Evolutionary conservation across 1,140 invertebrate species (phyloP).

Genomic region (Conus betulinus): DNA sequence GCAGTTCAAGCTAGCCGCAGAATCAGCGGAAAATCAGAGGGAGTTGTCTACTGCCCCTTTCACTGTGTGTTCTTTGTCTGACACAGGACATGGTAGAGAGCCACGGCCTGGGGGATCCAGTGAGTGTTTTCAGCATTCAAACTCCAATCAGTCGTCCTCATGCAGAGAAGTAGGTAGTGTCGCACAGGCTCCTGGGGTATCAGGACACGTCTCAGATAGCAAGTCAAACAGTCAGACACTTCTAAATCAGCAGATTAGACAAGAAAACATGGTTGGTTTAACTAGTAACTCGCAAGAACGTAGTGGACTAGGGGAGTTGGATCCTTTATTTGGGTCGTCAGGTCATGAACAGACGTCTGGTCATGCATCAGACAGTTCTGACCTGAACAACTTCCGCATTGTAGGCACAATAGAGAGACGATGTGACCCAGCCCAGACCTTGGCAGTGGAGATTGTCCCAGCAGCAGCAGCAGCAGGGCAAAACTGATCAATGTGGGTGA

Average conservation of each 20-base stretch:
- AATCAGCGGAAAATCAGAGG: too few relatives aligned
- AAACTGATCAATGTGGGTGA: not conserved
- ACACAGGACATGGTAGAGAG: too few relatives aligned
- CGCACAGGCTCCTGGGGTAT: too few relatives aligned
- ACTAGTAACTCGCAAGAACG: not conserved
- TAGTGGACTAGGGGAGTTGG: not conserved
- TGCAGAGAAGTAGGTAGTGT: too few relatives aligned
- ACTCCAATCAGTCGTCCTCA: too few relatives aligned
- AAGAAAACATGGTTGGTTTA: not conserved
- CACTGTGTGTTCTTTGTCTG: too few relatives aligned
- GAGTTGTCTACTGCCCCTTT: too few relatives aligned
- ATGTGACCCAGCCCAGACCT: not conserved
- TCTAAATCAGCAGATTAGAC: not conserved
- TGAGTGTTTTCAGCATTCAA: too few relatives aligned
- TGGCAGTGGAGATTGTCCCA: not conserved
- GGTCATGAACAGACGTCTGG: not conserved
- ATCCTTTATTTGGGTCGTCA: not conserved
- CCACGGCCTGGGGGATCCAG: too few relatives aligned
- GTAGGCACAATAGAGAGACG: not conserved
- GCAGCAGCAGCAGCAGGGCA: not conserved
- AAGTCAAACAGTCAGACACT: too few relatives aligned
- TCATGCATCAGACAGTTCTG: not conserved
- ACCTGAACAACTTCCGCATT: not conserved
- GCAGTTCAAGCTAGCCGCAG: not conserved
- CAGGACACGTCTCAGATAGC: too few relatives aligned